These are phyloP conservation scores for Otus scops DNA, from an alignment of 2,797 vertebrate species.

Conservation along the genomic window DNA sequence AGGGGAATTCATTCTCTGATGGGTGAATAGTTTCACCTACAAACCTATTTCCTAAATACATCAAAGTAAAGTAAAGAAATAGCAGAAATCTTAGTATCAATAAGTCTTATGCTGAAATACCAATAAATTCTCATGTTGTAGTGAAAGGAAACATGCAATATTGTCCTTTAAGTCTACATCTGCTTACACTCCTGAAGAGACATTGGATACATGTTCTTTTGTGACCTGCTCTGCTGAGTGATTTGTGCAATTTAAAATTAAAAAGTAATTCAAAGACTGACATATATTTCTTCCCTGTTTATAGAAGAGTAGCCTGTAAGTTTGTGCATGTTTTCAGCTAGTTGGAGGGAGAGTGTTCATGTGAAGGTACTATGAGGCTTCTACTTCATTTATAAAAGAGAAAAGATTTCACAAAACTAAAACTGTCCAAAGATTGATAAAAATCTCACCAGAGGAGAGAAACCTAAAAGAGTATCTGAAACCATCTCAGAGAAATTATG, in stretches of 20 bases:
- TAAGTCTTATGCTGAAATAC: neutral
- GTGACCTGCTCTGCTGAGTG: neutral
- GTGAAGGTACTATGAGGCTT: neutral
- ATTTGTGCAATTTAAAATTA: neutral
- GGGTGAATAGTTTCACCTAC: neutral
- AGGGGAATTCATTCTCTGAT: neutral
- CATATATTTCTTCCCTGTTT: neutral
- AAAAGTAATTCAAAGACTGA: neutral
- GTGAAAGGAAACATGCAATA: neutral
- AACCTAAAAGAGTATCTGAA: neutral
- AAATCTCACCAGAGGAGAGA: neutral
- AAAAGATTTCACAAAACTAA: neutral
- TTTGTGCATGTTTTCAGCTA: neutral
- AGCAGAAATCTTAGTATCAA: neutral
- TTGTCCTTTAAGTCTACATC: neutral
- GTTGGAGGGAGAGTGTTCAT: neutral
- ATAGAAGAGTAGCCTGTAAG: neutral
- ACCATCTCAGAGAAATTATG: neutral
- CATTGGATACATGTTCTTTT: neutral
- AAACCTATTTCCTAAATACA: neutral
- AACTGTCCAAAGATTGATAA: neutral
- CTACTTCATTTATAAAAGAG: neutral
- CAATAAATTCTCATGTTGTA: neutral
- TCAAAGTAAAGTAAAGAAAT: neutral
- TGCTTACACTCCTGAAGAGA: neutral